A percentile compares a stretch with the other conserved stretches of the same genome.
Evolutionary conservation across 2,113 vertebrate genomes (phyloP).

Genomic region (Anarhynchus alexandrinus): DNA sequence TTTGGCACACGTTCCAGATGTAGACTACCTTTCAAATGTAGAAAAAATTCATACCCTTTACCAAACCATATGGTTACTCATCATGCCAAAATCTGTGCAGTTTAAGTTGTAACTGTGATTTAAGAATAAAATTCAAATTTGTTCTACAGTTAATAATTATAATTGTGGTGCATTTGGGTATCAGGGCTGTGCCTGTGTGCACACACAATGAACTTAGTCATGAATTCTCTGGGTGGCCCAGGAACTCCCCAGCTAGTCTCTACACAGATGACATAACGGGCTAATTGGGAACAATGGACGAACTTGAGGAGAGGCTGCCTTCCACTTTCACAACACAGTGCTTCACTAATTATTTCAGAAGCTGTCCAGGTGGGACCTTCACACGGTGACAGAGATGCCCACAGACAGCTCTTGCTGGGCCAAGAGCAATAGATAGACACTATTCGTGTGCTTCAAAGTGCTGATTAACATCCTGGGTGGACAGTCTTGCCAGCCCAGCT

Average conservation of each 20-base stretch:
- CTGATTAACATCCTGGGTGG: not conserved
- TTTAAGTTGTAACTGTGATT: not conserved
- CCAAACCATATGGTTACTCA: not conserved
- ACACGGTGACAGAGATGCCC: not conserved
- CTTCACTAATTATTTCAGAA: not conserved
- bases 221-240: not conserved
- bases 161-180: not conserved
- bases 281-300: not conserved
- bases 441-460: not conserved
- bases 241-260: not conserved
- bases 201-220: not conserved
- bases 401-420: not conserved
- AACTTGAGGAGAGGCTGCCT: not conserved
- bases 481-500: not conserved
- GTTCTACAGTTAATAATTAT: not conserved
- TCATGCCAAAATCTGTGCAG: not conserved
- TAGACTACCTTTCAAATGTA: not conserved
- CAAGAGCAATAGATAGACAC: not conserved
- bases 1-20: not conserved
- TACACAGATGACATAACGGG: not conserved
- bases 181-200: not conserved
- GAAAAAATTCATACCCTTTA: not conserved
- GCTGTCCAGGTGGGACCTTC: not conserved
- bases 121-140: not conserved
- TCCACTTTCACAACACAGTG: not conserved